These are phyloP conservation scores for Phania funesta DNA, from an alignment of 2,888 invertebrate genomes.

Conservation along the genomic window DNA sequence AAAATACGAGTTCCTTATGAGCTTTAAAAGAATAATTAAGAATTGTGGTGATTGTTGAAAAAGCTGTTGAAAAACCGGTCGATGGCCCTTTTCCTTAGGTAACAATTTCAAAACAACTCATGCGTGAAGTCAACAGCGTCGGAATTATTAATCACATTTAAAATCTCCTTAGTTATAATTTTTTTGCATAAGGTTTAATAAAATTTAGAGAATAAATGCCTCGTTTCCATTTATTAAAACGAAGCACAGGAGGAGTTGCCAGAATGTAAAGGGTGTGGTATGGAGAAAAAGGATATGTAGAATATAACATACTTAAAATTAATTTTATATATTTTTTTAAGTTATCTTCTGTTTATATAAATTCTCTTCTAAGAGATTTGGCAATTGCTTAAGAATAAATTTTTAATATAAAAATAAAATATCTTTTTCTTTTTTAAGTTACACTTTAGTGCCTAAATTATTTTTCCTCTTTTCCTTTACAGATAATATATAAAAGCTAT, in stretches of 20 bases:
- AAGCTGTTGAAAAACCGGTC: too few species aligned
- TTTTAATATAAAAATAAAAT: conserved; percentile 44
- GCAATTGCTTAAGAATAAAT: conserved; percentile 64
- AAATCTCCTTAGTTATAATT: conserved; percentile 20
- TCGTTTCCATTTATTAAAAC: conserved; percentile 17
- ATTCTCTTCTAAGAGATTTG: conserved; percentile 64
- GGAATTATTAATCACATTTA: neutral
- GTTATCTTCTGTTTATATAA: conserved; percentile 25
- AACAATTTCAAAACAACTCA: too few species aligned
- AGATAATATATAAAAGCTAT: conserved; percentile 36
- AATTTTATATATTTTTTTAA: conserved; percentile 11
- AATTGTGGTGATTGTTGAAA: too few species aligned
- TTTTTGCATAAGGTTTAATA: neutral
- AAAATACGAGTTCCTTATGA: too few species aligned
- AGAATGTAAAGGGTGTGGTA: conserved; percentile 43
- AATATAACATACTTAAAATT: conserved; percentile 39
- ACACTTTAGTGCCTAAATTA: conserved; percentile 61
- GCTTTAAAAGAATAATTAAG: too few species aligned
- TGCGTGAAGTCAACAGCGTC: too few species aligned
- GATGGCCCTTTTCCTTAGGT: too few species aligned
- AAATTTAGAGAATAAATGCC: neutral
- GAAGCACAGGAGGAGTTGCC: conserved; percentile 58
- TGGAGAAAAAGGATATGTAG: conserved; percentile 24
- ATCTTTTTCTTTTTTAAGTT: conserved; percentile 53
- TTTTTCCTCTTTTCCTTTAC: neutral